Percentiles rank a stretch among this genome's conserved stretches.
These are phyloP conservation scores for Cephus spinipes DNA, from an alignment of 2,888 invertebrate species.

Conservation along the genomic window DNA sequence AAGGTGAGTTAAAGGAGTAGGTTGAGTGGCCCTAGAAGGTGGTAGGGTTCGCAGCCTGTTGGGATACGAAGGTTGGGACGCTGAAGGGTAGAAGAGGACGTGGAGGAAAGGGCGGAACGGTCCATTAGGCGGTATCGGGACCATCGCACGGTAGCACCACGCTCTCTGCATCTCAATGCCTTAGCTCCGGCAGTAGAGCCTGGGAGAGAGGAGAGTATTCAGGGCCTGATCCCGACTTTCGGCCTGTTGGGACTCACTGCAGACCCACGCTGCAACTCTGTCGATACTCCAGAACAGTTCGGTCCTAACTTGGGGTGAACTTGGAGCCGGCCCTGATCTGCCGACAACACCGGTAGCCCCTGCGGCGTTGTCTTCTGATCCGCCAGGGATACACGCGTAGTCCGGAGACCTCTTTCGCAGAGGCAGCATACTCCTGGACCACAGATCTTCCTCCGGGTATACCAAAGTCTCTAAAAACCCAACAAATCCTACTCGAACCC, in stretches of 20 bases:
- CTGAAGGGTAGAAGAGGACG: constrained; percentile 24
- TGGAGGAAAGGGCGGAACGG: constrained; percentile 57
- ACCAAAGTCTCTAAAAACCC: not conserved
- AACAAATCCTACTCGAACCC: not conserved
- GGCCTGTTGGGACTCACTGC: not conserved
- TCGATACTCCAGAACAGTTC: not conserved
- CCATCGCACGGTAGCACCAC: constrained; percentile 67
- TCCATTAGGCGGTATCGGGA: constrained; percentile 67
- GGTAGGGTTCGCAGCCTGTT: constrained; percentile 24
- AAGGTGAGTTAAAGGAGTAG: constrained; percentile 19
- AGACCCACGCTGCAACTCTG: not conserved
- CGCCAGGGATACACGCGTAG: constrained; percentile 26
- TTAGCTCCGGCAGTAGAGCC: constrained; percentile 30
- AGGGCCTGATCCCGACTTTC: constrained; percentile 29
- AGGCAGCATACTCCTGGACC: not conserved
- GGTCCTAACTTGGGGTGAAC: not conserved
- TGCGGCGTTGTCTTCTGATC: constrained; percentile 57
- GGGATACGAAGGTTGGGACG: constrained; percentile 22
- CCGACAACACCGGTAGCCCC: constrained; percentile 62
- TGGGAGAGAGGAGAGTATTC: constrained; percentile 46
- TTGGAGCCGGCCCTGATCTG: constrained; percentile 43
- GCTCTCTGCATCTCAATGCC: constrained; percentile 66
- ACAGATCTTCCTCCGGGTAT: not conserved
- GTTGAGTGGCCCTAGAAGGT: constrained; percentile 15
- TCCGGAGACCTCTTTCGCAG: not conserved